Evolutionary conservation across 2,113 vertebrate genomes (phyloP).

Genomic region (Opisthocomus hoazin): DNA sequence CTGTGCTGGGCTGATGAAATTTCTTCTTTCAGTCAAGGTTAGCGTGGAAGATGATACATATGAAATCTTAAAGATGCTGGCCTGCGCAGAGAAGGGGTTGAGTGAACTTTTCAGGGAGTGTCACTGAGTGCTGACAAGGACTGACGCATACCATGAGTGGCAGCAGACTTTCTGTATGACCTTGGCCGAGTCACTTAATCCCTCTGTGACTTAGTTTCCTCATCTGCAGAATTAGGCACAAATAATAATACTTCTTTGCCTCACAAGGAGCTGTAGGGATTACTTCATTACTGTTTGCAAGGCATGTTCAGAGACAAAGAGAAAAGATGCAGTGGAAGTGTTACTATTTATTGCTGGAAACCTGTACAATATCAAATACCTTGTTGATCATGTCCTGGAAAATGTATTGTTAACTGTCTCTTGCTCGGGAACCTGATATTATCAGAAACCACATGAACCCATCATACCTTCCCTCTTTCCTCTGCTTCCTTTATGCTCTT

Average conservation of each 20-base stretch:
- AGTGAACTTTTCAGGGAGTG: constrained; percentile 48
- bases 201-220: constrained; percentile 15
- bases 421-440: background rate
- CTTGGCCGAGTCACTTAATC: constrained; percentile 43
- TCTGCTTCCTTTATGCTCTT: background rate
- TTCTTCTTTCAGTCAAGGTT: background rate
- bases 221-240: background rate
- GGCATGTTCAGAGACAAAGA: background rate
- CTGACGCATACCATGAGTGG: constrained; percentile 4
- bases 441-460: background rate
- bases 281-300: background rate
- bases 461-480: background rate
- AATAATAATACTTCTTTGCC: constrained; percentile 4
- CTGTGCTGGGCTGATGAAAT: background rate
- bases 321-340: background rate
- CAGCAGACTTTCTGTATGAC: constrained; percentile 50
- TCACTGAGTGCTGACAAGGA: constrained; percentile 37
- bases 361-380: background rate
- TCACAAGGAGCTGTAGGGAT: background rate
- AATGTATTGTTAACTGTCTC: background rate
- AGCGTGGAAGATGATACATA: background rate
- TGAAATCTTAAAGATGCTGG: background rate
- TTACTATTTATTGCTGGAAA: background rate
- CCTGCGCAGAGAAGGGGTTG: constrained; percentile 16
- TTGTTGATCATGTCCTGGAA: background rate